A percentile compares a stretch with the other conserved stretches of the same genome.
Evolutionary conservation across 2,888 invertebrate genomes (phyloP).

Genomic region (Tridacna crocea): DNA sequence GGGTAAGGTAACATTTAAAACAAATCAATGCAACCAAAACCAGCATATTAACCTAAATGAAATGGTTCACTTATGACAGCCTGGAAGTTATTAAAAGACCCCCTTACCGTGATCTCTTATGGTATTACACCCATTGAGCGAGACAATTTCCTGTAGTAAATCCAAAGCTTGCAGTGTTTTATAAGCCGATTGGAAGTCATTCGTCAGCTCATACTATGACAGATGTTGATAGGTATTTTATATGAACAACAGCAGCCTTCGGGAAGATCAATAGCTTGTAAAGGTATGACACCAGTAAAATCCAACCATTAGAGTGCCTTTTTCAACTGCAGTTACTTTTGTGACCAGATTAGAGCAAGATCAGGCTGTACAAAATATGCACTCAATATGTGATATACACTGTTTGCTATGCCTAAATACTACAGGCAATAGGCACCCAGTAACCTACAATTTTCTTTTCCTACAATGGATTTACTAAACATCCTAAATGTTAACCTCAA

Average conservation of each 20-base stretch:
- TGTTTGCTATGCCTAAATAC: too few species aligned
- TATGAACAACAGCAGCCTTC: conserved; percentile 19
- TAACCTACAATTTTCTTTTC: too few species aligned
- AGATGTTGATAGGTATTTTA: conserved; percentile 26
- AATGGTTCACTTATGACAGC: too few species aligned
- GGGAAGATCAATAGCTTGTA: conserved; percentile 13
- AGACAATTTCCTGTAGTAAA: conserved; percentile 23
- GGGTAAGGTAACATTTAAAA: background rate
- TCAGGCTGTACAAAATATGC: too few species aligned
- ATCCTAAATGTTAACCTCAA: too few species aligned
- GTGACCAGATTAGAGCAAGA: too few species aligned
- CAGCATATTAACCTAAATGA: background rate
- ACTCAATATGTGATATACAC: too few species aligned
- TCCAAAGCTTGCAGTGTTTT: conserved; percentile 15
- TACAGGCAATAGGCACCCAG: too few species aligned
- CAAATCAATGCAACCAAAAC: background rate
- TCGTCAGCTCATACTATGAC: conserved; percentile 22
- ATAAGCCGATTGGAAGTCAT: conserved; percentile 33
- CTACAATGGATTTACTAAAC: too few species aligned
- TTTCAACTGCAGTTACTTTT: too few species aligned
- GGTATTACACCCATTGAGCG: conserved; percentile 14
- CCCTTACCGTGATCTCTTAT: conserved; percentile 18
- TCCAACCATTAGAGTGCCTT: too few species aligned
- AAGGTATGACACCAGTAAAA: conserved; percentile 2
- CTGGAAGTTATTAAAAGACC: conserved; percentile 12